These are phyloP conservation scores for Carabus problematicus DNA, from an alignment of 2,888 invertebrate genomes.

Conservation along the genomic window DNA sequence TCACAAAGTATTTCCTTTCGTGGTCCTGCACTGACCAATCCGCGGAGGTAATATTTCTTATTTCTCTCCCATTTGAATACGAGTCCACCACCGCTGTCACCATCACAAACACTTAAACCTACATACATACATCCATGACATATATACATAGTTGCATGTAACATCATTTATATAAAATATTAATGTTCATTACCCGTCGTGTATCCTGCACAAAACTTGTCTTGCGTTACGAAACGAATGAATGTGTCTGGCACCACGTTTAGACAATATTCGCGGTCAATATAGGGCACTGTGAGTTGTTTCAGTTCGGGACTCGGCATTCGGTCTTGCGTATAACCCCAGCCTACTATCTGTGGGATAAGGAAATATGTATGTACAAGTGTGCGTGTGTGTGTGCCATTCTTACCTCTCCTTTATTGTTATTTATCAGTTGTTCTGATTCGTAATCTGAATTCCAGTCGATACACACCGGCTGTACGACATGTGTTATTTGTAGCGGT, in stretches of 20 bases:
- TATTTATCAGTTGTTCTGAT: constrained; percentile 32
- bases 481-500: constrained; percentile 50
- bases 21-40: constrained; percentile 58
- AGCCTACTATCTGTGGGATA: constrained; percentile 48
- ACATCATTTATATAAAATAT: no score
- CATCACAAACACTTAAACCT: constrained; percentile 59
- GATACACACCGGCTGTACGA: constrained; percentile 56
- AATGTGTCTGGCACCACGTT: constrained; percentile 40
- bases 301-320: constrained; percentile 27
- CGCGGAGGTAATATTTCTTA: constrained; percentile 56
- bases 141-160: no score
- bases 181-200: constrained; percentile 40
- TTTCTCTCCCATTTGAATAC: constrained; percentile 53
- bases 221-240: constrained; percentile 47
- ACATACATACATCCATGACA: no score
- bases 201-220: constrained; percentile 55
- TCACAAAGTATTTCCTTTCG: constrained; percentile 48
- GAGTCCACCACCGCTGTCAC: constrained; percentile 60
- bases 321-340: constrained; percentile 45
- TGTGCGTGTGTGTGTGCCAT: no score
- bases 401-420: constrained; percentile 48
- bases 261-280: constrained; percentile 46
- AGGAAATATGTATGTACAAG: no score
- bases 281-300: constrained; percentile 44
- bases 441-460: constrained; percentile 47